Conservation (phyloP, 2,888 invertebrate species). For the Alentia gelatinosa region DNA sequence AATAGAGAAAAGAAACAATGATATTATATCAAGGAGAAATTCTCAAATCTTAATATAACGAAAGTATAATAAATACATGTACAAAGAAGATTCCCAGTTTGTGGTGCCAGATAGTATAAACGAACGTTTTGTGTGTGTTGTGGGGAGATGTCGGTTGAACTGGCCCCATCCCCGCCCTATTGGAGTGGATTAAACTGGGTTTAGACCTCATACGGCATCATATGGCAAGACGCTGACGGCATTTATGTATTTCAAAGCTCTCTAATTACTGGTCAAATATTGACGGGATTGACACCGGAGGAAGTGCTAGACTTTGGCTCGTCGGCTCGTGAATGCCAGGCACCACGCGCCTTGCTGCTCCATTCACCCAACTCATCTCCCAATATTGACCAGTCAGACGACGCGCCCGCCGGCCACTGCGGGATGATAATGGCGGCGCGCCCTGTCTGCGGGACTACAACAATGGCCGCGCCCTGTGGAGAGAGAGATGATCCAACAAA, state of each 20-base stretch:
- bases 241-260: constrained; percentile 15
- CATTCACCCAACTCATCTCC: not conserved
- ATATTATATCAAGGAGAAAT: too few relatives aligned
- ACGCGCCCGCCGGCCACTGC: not conserved
- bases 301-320: not conserved
- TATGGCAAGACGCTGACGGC: not conserved
- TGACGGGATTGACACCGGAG: not conserved
- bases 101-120: too few relatives aligned
- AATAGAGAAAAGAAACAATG: too few relatives aligned
- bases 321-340: not conserved
- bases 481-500: constrained; percentile 15
- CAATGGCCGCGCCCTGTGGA: not conserved
- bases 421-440: not conserved
- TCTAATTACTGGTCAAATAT: constrained; percentile 11
- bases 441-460: not conserved
- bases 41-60: too few relatives aligned
- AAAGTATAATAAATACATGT: too few relatives aligned
- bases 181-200: not conserved
- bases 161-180: too few relatives aligned
- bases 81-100: too few relatives aligned
- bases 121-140: too few relatives aligned
- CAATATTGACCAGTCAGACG: constrained; percentile 6
- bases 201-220: not conserved
- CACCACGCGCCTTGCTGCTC: not conserved
- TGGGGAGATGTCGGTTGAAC: too few relatives aligned